Conservation (phyloP, 2,113 vertebrate genomes). For the Scomber colias region DNA sequence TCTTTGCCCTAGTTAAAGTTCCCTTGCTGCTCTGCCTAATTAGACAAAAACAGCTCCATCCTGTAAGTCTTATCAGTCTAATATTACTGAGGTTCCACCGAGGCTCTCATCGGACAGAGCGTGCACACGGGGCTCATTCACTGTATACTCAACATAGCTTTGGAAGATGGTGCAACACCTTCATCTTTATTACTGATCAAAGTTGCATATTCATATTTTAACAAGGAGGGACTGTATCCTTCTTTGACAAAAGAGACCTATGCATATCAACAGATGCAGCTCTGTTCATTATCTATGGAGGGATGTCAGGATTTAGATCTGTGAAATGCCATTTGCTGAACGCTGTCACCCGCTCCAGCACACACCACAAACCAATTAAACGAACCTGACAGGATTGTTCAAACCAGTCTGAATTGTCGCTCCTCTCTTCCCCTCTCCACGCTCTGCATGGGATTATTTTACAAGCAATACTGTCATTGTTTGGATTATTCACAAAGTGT, state of each 20-base stretch:
- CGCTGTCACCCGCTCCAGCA: constrained; percentile 72
- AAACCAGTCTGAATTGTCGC: constrained; percentile 64
- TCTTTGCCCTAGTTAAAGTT: constrained; percentile 69
- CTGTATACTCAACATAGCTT: background rate
- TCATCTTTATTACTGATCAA: constrained; percentile 70
- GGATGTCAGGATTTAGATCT: constrained; percentile 77
- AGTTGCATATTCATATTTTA: constrained; percentile 62
- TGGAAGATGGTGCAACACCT: constrained; percentile 53
- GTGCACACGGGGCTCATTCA: constrained; percentile 8
- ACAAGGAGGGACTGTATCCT: constrained; percentile 48
- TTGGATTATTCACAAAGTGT: constrained; percentile 67
- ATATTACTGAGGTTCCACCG: constrained; percentile 22
- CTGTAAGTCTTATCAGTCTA: constrained; percentile 30
- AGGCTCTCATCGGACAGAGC: constrained; percentile 32
- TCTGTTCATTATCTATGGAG: constrained; percentile 73
- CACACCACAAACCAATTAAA: constrained; percentile 80
- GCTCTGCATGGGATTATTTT: constrained; percentile 37
- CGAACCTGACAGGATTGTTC: constrained; percentile 77
- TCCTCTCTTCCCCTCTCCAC: constrained; percentile 10
- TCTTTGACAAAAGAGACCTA: constrained; percentile 55
- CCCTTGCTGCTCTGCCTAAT: constrained; percentile 58
- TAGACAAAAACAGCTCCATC: constrained; percentile 61
- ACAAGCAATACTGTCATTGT: constrained; percentile 34
- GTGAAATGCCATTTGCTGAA: constrained; percentile 65
- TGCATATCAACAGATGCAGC: constrained; percentile 59